Evolutionary conservation across 2,113 vertebrate genomes (phyloP), one percentile per base, ranked within the genome.

Genomic region (Hylia prasina): DNA sequence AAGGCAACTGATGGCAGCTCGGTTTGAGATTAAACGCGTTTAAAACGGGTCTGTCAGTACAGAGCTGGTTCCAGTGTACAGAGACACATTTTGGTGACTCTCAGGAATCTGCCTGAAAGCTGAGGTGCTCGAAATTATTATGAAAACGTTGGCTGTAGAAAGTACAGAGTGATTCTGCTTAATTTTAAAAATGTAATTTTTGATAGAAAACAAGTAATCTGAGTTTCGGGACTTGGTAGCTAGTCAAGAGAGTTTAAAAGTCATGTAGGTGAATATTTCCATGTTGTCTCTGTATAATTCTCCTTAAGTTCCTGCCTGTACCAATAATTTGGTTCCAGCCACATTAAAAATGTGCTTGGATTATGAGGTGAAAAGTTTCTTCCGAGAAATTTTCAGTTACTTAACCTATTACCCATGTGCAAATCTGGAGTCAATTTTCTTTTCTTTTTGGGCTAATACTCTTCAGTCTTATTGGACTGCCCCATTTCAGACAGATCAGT

Each of bases 181-280:
- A 4, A 4, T 56, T 63, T 85, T 22, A 76, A 56, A 57, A 16
- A 25, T 27, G 6, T 31, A n/a, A 24, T 37, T 45, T 65, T 37
- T 35, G 4, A 0, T 45, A 25, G 27, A 73, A 77, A 50, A 18
- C 25, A 39, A 53, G 21, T 28, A 18, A 10, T 65, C 7, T 27
- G 45, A 37, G 9, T 72, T 69, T 23, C 60, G 76, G 30, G 22
- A 16, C 1, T 76, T 64, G 24, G 11, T 18, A 50, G 24, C 10
- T 77, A 25, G 23, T 53, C 81, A 58, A 72, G 20, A 48, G 30
- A 50, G 4, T 68, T 33, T 4, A 15, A 66, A 5, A 5, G 3
- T 8, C 0, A 1, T 1, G 4, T 24, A 10, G 3, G 0, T 44
- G 6, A 39, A 8, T 40, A 33, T 37, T 8, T 73, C 8, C 20